Conservation (phyloP, 2,797 vertebrate genomes). For the Girardinus metallicus region DNA sequence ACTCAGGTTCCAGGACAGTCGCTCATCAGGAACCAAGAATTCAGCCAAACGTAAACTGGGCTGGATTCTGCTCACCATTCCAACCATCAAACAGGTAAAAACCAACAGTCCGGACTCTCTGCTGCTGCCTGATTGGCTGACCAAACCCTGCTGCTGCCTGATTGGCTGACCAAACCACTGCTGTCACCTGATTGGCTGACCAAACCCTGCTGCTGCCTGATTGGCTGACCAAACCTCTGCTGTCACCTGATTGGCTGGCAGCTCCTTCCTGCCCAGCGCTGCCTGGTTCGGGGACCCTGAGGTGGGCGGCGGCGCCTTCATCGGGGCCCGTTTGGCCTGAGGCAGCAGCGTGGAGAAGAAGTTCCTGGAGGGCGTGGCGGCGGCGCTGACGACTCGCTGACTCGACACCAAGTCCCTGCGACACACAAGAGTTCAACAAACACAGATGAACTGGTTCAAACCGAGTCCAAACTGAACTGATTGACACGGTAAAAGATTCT, state of each 20-base stretch:
- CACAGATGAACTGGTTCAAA: not conserved
- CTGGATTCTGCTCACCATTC: not conserved
- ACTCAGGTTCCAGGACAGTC: too few relatives aligned
- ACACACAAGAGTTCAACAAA: not conserved
- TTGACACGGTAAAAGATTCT: not conserved
- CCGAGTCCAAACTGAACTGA: not conserved
- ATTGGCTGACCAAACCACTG: not conserved
- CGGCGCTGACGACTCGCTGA: conserved; percentile 81
- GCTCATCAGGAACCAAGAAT: too few relatives aligned
- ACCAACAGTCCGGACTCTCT: not conserved
- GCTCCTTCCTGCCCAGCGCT: conserved; percentile 84
- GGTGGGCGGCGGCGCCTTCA: conserved; percentile 68
- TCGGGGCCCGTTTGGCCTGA: conserved; percentile 86
- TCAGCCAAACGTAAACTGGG: not conserved
- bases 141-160: not conserved
- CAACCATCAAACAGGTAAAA: not conserved
- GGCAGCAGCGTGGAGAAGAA: conserved; percentile 94
- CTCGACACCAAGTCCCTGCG: conserved; percentile 90
- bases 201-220: not conserved
- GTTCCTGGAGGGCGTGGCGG: conserved; percentile 86
- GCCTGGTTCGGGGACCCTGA: conserved; percentile 81
- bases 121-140: not conserved
- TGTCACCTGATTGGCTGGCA: conserved; percentile 82
- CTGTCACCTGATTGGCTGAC: too few relatives aligned
- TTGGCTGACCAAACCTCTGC: not conserved